These are phyloP conservation scores for Oreochromis mossambicus DNA, from an alignment of 2,797 vertebrate species.

Conservation along the genomic window DNA sequence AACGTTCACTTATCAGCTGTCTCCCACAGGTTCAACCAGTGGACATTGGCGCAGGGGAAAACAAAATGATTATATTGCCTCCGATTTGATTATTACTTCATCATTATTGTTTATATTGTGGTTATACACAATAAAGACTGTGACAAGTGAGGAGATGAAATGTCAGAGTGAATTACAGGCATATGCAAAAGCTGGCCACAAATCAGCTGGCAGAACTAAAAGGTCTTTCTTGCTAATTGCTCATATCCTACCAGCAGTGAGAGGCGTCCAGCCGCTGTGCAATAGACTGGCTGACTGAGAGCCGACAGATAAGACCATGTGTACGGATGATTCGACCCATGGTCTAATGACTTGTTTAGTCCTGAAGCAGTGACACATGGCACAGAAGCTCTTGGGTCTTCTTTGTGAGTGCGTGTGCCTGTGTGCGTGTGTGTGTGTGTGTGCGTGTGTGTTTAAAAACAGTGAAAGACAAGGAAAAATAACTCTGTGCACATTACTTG, in stretches of 20 bases:
- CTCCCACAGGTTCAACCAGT: constrained; percentile 76
- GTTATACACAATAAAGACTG: constrained; percentile 70
- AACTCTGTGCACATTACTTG: constrained; percentile 15
- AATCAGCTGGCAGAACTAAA: constrained; percentile 72
- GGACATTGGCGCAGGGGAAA: constrained; percentile 59
- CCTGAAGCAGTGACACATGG: constrained; percentile 65
- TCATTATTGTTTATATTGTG: constrained; percentile 74
- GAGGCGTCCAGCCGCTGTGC: constrained; percentile 50
- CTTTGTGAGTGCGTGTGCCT: neutral
- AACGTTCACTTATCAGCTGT: constrained; percentile 69
- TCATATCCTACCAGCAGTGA: constrained; percentile 66
- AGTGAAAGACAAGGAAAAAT: constrained; percentile 14
- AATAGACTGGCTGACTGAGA: constrained; percentile 55
- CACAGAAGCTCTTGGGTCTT: constrained; percentile 40
- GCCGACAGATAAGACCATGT: constrained; percentile 60
- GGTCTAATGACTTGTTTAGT: constrained; percentile 73
- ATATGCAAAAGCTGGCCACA: constrained; percentile 69
- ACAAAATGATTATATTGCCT: constrained; percentile 67
- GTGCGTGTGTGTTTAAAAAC: neutral
- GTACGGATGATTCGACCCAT: constrained; percentile 59
- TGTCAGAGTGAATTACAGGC: constrained; percentile 79
- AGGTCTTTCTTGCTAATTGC: constrained; percentile 75
- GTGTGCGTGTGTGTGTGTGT: neutral
- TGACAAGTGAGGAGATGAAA: constrained; percentile 74
- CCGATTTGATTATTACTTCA: constrained; percentile 74